phyloP scores from a whole-genome alignment of 2,797 vertebrate species.

The Hipposideros larvatus region DNA sequence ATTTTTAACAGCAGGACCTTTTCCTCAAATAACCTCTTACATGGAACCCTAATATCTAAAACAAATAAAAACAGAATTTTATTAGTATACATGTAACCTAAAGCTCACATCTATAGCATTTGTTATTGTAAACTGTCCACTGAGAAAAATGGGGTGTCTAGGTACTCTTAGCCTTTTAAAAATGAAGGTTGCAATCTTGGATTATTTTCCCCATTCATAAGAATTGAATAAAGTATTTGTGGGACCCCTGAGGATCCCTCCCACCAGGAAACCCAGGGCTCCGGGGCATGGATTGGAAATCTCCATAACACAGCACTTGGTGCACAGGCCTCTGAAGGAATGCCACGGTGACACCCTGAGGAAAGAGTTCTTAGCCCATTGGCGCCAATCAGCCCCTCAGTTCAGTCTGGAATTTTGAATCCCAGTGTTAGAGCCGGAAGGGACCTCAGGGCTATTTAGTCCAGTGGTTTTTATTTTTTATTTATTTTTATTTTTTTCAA shows the following conservation, averaged over 20 bases:
- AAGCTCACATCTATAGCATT: constrained; percentile 4
- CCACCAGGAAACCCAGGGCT: not conserved
- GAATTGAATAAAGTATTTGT: not conserved
- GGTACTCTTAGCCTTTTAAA: constrained; percentile 25
- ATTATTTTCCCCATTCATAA: constrained; percentile 33
- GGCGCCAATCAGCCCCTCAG: not conserved
- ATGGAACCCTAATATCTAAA: not conserved
- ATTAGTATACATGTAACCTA: not conserved
- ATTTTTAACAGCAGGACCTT: constrained; percentile 39
- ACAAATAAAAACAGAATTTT: constrained; percentile 42
- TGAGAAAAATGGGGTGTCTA: constrained; percentile 3
- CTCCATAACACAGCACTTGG: too few relatives aligned
- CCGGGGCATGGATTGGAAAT: not conserved
- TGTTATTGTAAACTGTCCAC: not conserved
- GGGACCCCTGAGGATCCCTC: not conserved
- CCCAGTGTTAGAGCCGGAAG: not conserved
- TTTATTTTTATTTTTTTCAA: too few relatives aligned
- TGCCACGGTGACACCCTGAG: not conserved
- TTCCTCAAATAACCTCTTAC: constrained; percentile 39
- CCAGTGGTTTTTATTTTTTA: not conserved
- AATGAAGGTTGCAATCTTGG: not conserved
- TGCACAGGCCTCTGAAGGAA: too few relatives aligned
- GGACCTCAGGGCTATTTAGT: not conserved
- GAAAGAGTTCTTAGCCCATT: not conserved
- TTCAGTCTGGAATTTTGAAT: not conserved